phyloP scores from a whole-genome alignment of 2,888 invertebrate genomes.

The Rhagophthalmus giganteus region DNA sequence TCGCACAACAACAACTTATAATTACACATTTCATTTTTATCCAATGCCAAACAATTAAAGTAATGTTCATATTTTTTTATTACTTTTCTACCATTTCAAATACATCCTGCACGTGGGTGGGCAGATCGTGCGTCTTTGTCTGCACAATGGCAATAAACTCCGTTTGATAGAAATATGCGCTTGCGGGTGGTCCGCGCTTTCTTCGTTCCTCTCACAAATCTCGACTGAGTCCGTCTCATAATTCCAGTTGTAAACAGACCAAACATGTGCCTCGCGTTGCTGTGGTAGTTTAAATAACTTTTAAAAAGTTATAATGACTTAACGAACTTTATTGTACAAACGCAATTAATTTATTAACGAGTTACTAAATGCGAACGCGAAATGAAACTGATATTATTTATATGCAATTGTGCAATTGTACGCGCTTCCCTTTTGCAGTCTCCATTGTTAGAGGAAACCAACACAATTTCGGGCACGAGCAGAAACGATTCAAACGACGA shows the following conservation, averaged over 20 bases:
- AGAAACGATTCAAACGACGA: neutral
- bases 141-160: conserved; percentile 19
- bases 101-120: conserved; percentile 33
- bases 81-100: no score
- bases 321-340: neutral
- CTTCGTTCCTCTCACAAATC: conserved; percentile 16
- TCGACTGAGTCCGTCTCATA: conserved; percentile 13
- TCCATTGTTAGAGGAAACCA: conserved; percentile 2
- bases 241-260: conserved; percentile 19
- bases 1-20: neutral
- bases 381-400: conserved; percentile 7
- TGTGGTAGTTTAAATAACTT: conserved; percentile 11
- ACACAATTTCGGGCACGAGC: conserved; percentile 1
- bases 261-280: conserved; percentile 26
- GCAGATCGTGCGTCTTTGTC: conserved; percentile 12
- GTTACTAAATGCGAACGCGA: neutral
- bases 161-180: conserved; percentile 19
- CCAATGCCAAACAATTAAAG: no score
- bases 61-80: no score
- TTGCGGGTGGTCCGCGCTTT: conserved; percentile 39
- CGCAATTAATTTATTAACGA: neutral
- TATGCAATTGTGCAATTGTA: conserved; percentile 9
- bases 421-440: neutral
- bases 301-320: conserved; percentile 9
- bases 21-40: neutral